Evolutionary conservation across 2,113 vertebrate genomes (phyloP), one percentile per base, ranked within the genome.

Genomic region (Ahaetulla prasina): DNA sequence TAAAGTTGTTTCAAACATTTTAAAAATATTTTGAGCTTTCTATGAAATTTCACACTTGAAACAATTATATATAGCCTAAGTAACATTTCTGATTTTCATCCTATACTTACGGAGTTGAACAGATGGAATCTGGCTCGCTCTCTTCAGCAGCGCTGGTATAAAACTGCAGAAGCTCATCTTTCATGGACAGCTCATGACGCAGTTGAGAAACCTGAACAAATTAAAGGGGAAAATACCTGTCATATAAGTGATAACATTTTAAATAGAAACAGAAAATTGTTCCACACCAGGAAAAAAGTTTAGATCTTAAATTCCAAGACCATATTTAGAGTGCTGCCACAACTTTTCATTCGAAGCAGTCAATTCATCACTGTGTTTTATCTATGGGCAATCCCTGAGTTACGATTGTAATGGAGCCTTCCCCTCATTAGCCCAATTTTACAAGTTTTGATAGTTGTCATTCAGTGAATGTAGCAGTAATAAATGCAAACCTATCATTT

Each of bases 111-210:
- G 99, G 99, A 47, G 99, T 99, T 50, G 98, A 98, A 95, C 98
- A 98, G 92, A 97, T 49, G 0, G 99, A 99, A 91, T 99, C 99
- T 0, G 98, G 98, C 88, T 99, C 99, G 0, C 99, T 99, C 93
- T 99, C 99, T 92, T 99, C 99, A 0, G 98, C 99, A 20, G 98
- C 98, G 0, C 97, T 99, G 92, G 98, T 99, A 74, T 99, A 99
- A 96, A 99, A 99, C 97, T 99, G 99, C 6, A 99, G 98, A 92
- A 99, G 97, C 68, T 99, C 99, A 97, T 99, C 99, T 94, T 99
- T 99, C 99, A 99, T 99, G 91, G 98, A 99, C 53, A 99, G 97
- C 93, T 99, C 99, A 91, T 99, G 99, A 54, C 99, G 98, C 94
- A 99, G 93, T 97, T 99, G 99, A 93, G 99, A 99, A 20, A 99